Percentiles rank a stretch among this genome's conserved stretches.
phyloP scores from a whole-genome alignment of 2,113 vertebrate genomes.

The Siniperca knerii region DNA sequence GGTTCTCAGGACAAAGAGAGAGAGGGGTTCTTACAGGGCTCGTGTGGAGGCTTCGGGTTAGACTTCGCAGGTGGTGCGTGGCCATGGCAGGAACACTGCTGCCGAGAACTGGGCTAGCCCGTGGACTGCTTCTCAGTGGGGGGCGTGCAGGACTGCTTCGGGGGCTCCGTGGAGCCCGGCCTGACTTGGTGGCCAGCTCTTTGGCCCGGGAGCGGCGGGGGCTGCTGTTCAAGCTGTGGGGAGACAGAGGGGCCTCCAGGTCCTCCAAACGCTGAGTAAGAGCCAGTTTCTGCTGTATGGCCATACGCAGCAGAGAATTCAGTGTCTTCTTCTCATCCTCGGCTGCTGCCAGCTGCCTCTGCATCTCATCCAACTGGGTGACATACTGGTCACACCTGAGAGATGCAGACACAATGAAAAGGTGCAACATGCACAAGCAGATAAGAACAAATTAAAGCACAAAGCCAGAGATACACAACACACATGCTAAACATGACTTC shows the following conservation, averaged over 20 bases:
- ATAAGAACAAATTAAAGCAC: conserved; percentile 21
- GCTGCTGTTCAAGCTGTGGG: conserved; percentile 81
- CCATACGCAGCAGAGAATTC: conserved; percentile 88
- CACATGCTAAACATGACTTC: background rate
- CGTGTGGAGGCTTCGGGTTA: conserved; percentile 82
- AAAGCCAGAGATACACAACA: conserved; percentile 28
- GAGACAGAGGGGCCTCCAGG: conserved; percentile 85
- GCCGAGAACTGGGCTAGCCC: conserved; percentile 76
- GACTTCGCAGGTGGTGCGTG: conserved; percentile 73
- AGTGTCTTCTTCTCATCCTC: conserved; percentile 89
- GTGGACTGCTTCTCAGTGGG: conserved; percentile 73
- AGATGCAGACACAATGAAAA: conserved; percentile 44
- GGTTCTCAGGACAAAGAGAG: conserved; percentile 56
- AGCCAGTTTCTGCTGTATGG: conserved; percentile 88
- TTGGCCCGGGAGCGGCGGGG: conserved; percentile 84
- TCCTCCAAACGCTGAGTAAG: conserved; percentile 87
- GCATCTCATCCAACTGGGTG: conserved; percentile 88
- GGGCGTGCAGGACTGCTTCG: conserved; percentile 79
- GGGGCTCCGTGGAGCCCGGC: conserved; percentile 80
- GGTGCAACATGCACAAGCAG: conserved; percentile 62
- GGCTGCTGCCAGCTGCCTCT: conserved; percentile 86
- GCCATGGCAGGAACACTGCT: conserved; percentile 69
- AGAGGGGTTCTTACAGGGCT: conserved; percentile 83
- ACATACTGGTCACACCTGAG: conserved; percentile 88
- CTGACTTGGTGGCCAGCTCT: conserved; percentile 82